These are phyloP conservation scores for Dinomys branickii DNA, from an alignment of 2,113 vertebrate genomes.

Conservation along the genomic window DNA sequence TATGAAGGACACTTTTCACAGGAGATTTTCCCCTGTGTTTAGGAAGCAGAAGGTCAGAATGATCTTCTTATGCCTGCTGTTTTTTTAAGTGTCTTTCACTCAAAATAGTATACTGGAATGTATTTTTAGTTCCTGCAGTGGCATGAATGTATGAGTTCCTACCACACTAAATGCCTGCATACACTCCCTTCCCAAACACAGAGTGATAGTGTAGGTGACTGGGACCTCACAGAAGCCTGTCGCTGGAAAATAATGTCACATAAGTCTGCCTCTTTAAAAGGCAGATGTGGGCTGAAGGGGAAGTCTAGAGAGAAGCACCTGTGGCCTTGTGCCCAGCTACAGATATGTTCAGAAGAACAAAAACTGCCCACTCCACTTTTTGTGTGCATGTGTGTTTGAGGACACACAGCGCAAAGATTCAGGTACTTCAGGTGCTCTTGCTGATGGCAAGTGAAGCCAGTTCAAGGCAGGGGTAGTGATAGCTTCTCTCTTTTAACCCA, in stretches of 20 bases:
- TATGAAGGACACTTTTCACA: neutral
- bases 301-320: neutral
- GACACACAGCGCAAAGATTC: neutral
- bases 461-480: neutral
- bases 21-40: neutral
- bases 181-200: neutral
- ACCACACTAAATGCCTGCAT: neutral
- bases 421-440: neutral
- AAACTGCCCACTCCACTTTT: fast-evolving
- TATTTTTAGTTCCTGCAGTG: neutral
- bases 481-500: neutral
- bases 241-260: neutral
- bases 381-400: neutral
- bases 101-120: too few relatives aligned
- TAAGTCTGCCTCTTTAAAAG: neutral
- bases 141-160: fast-evolving
- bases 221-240: neutral
- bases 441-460: neutral
- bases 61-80: neutral
- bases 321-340: neutral
- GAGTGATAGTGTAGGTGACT: neutral
- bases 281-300: too few relatives aligned
- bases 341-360: neutral
- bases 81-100: neutral
- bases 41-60: neutral